These are phyloP conservation scores for Philypnodon macrostomus DNA, from an alignment of 2,797 vertebrate genomes.

Conservation along the genomic window DNA sequence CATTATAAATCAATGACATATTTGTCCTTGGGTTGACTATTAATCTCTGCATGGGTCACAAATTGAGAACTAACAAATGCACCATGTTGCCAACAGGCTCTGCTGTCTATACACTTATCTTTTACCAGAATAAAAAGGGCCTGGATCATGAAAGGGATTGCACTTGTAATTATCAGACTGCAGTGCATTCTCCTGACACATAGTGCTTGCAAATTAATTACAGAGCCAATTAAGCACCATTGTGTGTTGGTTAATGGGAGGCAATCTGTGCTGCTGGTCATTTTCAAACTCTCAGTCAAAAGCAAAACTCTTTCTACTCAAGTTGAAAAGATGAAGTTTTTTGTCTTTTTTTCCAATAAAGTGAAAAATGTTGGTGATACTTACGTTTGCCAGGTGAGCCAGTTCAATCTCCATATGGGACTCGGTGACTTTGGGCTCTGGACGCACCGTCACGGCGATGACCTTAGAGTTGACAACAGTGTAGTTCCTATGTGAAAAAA, in stretches of 20 bases:
- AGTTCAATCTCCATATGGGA: constrained; percentile 95
- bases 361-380: too few species aligned
- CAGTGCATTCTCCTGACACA: constrained; percentile 39
- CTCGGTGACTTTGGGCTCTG: constrained; percentile 88
- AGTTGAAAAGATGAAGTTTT: not conserved
- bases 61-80: constrained; percentile 10
- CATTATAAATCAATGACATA: constrained; percentile 28
- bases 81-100: constrained; percentile 26
- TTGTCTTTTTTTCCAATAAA: constrained; percentile 7
- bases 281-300: constrained; percentile 26
- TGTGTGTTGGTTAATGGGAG: constrained; percentile 59
- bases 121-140: constrained; percentile 49
- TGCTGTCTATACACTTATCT: constrained; percentile 46
- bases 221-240: constrained; percentile 65
- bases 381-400: constrained; percentile 96
- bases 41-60: constrained; percentile 15
- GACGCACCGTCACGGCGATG: constrained; percentile 95
- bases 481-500: constrained; percentile 85
- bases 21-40: constrained; percentile 29
- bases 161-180: constrained; percentile 65
- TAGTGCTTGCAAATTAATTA: constrained; percentile 71
- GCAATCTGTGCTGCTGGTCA: constrained; percentile 40
- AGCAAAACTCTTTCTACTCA: constrained; percentile 15
- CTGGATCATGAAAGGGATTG: constrained; percentile 58
- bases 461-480: constrained; percentile 98